Evolutionary conservation across 2,113 vertebrate genomes (phyloP).

Genomic region (Diadophis punctatus): DNA sequence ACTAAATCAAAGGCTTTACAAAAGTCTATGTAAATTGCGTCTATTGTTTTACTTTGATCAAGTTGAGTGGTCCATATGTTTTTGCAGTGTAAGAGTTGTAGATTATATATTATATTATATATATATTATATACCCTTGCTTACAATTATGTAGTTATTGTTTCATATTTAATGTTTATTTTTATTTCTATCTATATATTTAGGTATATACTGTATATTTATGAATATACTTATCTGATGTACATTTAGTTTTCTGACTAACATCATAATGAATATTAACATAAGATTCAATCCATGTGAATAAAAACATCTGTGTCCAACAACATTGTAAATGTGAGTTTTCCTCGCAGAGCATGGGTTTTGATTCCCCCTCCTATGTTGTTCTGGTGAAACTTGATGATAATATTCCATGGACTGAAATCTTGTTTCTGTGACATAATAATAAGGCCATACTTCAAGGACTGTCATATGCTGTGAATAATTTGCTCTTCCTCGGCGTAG

Average conservation of each 20-base stretch:
- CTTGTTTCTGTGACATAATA: background rate
- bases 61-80: too few relatives aligned
- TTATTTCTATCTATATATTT: background rate
- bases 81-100: too few relatives aligned
- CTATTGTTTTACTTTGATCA: too few relatives aligned
- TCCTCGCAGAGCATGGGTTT: background rate
- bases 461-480: background rate
- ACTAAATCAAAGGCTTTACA: too few relatives aligned
- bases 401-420: background rate
- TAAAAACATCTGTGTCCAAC: background rate
- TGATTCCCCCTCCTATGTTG: background rate
- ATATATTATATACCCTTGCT: background rate
- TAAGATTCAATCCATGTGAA: background rate
- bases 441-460: background rate
- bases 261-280: background rate
- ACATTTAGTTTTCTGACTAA: background rate
- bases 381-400: background rate
- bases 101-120: too few relatives aligned
- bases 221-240: background rate
- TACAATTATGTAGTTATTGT: background rate
- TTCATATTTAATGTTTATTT: background rate
- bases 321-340: background rate
- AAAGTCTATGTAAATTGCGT: too few relatives aligned
- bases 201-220: background rate
- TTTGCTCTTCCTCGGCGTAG: background rate